phyloP scores from a whole-genome alignment of 2,888 invertebrate genomes.

The Amphipoea oculea region DNA sequence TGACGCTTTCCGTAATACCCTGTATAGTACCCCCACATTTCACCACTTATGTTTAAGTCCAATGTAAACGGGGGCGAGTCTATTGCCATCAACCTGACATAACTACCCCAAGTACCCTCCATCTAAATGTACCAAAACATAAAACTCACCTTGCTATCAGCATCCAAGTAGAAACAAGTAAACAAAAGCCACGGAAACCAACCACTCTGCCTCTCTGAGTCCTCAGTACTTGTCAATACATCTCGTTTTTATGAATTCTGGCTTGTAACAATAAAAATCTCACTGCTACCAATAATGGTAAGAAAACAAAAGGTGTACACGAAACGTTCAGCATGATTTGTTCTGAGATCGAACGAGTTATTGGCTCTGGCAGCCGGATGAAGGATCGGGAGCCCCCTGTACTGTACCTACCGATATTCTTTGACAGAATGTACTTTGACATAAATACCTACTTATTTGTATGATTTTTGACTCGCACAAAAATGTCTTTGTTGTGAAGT shows the following conservation, averaged over 20 bases:
- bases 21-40: no score
- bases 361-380: slow-evolving; percentile 57
- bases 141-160: background rate
- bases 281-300: slow-evolving; percentile 29
- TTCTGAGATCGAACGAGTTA: slow-evolving; percentile 62
- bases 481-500: slow-evolving; percentile 37
- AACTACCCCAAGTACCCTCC: background rate
- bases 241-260: slow-evolving; percentile 45
- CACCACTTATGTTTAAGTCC: background rate
- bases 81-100: background rate
- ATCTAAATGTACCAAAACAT: background rate
- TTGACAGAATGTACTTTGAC: slow-evolving; percentile 16
- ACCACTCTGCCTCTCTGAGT: background rate
- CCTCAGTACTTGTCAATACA: slow-evolving; percentile 14
- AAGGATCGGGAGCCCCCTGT: slow-evolving; percentile 35
- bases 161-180: slow-evolving; percentile 6
- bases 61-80: background rate
- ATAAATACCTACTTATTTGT: slow-evolving; percentile 7
- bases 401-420: slow-evolving; percentile 3
- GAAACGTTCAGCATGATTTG: slow-evolving; percentile 65
- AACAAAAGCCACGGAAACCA: slow-evolving; percentile 9
- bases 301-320: slow-evolving; percentile 57
- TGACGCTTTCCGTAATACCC: no score
- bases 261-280: slow-evolving; percentile 47
- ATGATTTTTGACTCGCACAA: slow-evolving; percentile 35